phyloP scores from a whole-genome alignment of 1,140 invertebrate genomes.

The Drosophila aff. region DNA sequence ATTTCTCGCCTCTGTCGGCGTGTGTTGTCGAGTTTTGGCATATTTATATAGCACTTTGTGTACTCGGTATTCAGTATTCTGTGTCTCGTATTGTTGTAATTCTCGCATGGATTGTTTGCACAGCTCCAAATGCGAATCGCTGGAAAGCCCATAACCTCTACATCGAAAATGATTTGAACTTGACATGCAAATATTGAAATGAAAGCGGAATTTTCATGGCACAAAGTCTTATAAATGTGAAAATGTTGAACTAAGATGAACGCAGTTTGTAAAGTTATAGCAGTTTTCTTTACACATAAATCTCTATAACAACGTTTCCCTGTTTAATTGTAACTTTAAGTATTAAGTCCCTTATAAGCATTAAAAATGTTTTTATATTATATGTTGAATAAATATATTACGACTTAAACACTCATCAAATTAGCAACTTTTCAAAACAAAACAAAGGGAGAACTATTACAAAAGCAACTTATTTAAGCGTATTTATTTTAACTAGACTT shows the following conservation, averaged over 20 bases:
- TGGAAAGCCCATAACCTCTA: conserved; percentile 1
- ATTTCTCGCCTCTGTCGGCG: conserved; percentile 51
- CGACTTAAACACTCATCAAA: too few relatives aligned
- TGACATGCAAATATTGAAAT: conserved; percentile 34
- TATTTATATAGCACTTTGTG: conserved; percentile 56
- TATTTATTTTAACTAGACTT: conserved; percentile 31
- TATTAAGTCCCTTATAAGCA: neutral
- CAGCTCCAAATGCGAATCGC: conserved; percentile 2
- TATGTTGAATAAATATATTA: too few relatives aligned
- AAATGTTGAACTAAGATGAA: neutral
- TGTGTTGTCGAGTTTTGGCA: conserved; percentile 42
- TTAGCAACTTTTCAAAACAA: neutral
- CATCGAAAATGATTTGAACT: conserved; percentile 40
- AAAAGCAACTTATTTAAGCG: conserved; percentile 8
- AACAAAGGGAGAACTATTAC: neutral
- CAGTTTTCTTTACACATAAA: too few relatives aligned
- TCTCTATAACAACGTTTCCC: too few relatives aligned
- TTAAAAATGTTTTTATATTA: too few relatives aligned
- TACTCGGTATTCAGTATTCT: conserved; percentile 15
- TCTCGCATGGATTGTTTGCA: conserved; percentile 39
- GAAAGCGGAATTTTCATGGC: conserved; percentile 1
- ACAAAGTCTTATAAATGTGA: neutral
- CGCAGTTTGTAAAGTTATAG: neutral
- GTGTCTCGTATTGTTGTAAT: conserved; percentile 28
- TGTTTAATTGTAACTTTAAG: neutral